These are phyloP conservation scores for Stigmatopora argus DNA, from an alignment of 2,113 vertebrate genomes.

Conservation along the genomic window DNA sequence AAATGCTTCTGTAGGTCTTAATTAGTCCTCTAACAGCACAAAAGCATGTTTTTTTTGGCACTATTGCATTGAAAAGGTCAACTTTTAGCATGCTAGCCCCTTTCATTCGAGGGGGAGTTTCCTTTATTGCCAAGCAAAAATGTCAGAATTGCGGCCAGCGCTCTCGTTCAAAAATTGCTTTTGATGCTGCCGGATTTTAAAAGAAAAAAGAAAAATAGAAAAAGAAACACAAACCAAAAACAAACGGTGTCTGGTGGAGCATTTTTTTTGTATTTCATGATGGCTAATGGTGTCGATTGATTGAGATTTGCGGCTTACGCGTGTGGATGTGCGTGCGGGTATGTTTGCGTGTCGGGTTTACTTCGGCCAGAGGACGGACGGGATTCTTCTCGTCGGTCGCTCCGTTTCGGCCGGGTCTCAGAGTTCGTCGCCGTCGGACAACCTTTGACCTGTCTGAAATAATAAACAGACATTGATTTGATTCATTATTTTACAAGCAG, in stretches of 20 bases:
- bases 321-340: conserved; percentile 29
- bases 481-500: too few relatives aligned
- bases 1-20: not conserved
- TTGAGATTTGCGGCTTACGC: conserved; percentile 5
- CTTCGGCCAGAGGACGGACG: conserved; percentile 66
- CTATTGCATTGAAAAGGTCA: conserved; percentile 5
- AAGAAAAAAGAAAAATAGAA: not conserved
- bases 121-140: conserved; percentile 18
- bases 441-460: conserved; percentile 59
- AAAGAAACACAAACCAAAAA: not conserved
- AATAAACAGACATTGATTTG: not conserved
- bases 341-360: conserved; percentile 22
- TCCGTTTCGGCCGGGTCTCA: conserved; percentile 44
- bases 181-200: conserved; percentile 24
- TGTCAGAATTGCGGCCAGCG: conserved; percentile 51
- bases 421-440: conserved; percentile 82
- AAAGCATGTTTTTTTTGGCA: conserved; percentile 25
- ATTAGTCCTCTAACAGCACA: conserved; percentile 8
- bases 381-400: conserved; percentile 56
- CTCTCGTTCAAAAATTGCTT: conserved; percentile 10
- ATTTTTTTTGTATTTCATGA: conserved; percentile 7
- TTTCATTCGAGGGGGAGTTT: not conserved
- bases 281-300: conserved; percentile 11
- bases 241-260: conserved; percentile 19
- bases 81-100: conserved; percentile 8